These are phyloP conservation scores for Poecile atricapillus DNA, from an alignment of 2,113 vertebrate genomes.

Conservation along the genomic window DNA sequence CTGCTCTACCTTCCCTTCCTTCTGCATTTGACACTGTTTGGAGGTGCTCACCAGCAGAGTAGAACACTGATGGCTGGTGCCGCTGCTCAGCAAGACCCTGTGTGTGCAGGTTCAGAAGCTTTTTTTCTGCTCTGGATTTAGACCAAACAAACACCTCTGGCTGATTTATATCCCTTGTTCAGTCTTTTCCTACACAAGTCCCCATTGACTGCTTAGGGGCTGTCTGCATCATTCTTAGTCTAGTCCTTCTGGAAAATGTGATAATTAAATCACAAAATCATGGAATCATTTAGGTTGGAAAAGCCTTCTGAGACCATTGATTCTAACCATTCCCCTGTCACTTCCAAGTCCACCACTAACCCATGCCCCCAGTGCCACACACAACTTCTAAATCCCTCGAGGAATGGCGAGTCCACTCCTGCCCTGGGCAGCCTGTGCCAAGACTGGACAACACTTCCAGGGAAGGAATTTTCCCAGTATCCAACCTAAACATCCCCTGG, in stretches of 20 bases:
- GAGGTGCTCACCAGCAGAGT: neutral
- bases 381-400: neutral
- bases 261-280: neutral
- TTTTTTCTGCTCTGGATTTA: neutral
- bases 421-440: neutral
- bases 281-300: neutral
- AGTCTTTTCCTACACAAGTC: neutral
- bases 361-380: neutral
- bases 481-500: neutral
- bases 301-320: neutral
- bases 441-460: neutral
- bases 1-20: neutral
- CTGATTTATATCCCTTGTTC: neutral
- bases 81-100: neutral
- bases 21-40: neutral
- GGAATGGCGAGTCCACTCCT: neutral
- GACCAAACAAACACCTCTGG: neutral
- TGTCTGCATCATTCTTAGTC: neutral
- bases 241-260: neutral
- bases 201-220: neutral
- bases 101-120: accelerated
- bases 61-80: neutral
- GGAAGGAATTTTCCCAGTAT: neutral
- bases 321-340: neutral
- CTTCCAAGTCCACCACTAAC: neutral